Percentiles rank a stretch among this genome's conserved stretches.
Conservation (phyloP, 2,113 vertebrate species). For the Phyllostomus hastatus region DNA sequence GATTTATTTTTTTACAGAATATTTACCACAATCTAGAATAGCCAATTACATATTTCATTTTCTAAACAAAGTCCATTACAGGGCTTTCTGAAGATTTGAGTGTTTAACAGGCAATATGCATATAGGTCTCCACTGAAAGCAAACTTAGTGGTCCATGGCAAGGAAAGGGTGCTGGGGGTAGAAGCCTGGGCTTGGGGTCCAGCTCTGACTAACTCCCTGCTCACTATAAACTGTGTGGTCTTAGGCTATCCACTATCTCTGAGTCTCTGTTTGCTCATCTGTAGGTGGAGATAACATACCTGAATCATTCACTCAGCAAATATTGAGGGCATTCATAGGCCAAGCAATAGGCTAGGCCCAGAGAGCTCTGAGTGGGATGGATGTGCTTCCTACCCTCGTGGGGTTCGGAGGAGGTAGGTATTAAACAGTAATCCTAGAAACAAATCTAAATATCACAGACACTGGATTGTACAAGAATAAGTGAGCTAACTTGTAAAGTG, state of each 20-base stretch:
- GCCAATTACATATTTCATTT: background rate
- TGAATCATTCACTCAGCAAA: background rate
- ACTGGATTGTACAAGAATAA: background rate
- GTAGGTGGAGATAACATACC: background rate
- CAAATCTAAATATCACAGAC: background rate
- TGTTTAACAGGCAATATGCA: background rate
- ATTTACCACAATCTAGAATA: background rate
- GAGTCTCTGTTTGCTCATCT: background rate
- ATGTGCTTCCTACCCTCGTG: background rate
- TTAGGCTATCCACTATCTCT: background rate
- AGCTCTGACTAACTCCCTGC: background rate
- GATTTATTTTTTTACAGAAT: background rate
- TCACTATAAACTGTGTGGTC: background rate
- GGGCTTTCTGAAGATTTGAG: background rate
- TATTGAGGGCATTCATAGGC: background rate
- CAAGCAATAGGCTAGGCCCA: background rate
- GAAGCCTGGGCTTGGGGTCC: background rate
- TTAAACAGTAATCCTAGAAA: background rate
- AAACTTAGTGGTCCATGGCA: background rate
- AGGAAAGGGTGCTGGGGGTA: background rate
- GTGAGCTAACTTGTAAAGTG: background rate
- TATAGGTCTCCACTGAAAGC: background rate
- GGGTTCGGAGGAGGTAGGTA: background rate
- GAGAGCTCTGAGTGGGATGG: background rate
- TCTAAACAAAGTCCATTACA: background rate